These are phyloP conservation scores for Lordiphosa mommai DNA, from an alignment of 1,140 invertebrate species.

Conservation along the genomic window DNA sequence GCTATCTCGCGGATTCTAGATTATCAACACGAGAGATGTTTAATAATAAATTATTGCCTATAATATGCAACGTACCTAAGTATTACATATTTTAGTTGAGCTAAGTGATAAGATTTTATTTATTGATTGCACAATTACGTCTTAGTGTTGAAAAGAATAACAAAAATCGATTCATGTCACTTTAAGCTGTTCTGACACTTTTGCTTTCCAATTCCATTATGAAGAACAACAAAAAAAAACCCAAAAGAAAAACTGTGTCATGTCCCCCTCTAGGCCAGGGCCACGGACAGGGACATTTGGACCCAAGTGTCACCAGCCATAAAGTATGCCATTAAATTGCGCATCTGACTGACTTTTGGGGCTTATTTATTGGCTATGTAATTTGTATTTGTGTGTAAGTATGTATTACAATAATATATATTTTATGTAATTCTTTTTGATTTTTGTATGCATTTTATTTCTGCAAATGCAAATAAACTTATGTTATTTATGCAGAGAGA, in stretches of 20 bases:
- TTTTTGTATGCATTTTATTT: constrained; percentile 22
- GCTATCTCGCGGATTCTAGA: no score
- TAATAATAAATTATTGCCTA: constrained; percentile 19
- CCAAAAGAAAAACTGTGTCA: constrained; percentile 7
- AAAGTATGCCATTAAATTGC: constrained; percentile 36
- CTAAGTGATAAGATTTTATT: constrained; percentile 13
- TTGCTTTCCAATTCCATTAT: not conserved
- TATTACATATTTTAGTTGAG: constrained; percentile 6
- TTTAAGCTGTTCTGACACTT: constrained; percentile 15
- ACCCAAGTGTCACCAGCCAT: constrained; percentile 33
- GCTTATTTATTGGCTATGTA: constrained; percentile 33
- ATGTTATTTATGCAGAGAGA: not conserved
- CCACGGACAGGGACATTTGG: not conserved
- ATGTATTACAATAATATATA: constrained; percentile 1
- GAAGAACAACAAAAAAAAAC: not conserved
- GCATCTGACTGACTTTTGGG: constrained; percentile 4
- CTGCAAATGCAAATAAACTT: constrained; percentile 19
- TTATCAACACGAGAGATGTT: constrained; percentile 7
- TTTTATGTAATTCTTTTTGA: constrained; percentile 34
- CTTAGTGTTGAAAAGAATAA: constrained; percentile 4
- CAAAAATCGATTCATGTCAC: constrained; percentile 7
- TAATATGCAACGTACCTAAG: not conserved
- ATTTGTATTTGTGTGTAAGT: constrained; percentile 13
- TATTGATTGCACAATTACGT: constrained; percentile 33
- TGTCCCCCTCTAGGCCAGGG: constrained; percentile 3